Evolutionary conservation across 2,797 vertebrate genomes (phyloP).

Genomic region (Ctenochaetus hawaiiensis): DNA sequence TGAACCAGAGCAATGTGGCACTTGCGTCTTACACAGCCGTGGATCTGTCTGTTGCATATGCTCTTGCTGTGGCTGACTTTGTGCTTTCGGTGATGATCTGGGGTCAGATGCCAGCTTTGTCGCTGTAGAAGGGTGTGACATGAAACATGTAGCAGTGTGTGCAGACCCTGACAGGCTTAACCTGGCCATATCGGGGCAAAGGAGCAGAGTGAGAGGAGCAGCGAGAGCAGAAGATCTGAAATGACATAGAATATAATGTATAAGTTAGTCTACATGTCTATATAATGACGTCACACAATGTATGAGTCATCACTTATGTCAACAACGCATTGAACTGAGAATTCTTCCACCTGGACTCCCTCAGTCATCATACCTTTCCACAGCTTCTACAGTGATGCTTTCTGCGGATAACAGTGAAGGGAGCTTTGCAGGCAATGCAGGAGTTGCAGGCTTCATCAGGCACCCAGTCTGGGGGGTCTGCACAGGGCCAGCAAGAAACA

Average conservation of each 20-base stretch:
- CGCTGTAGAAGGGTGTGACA: slow-evolving; percentile 98
- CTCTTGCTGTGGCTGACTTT: slow-evolving; percentile 40
- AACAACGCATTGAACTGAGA: background rate
- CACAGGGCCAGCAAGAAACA: slow-evolving; percentile 42
- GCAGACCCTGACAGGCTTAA: slow-evolving; percentile 97
- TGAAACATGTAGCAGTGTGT: slow-evolving; percentile 99
- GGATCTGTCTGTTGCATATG: slow-evolving; percentile 68
- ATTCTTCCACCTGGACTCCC: background rate
- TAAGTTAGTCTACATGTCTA: background rate
- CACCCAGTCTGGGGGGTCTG: slow-evolving; percentile 98
- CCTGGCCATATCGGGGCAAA: slow-evolving; percentile 95
- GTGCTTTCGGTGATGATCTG: slow-evolving; percentile 41
- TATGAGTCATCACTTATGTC: slow-evolving; percentile 4
- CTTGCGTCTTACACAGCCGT: slow-evolving; percentile 49
- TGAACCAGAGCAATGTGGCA: slow-evolving; percentile 35
- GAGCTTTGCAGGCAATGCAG: slow-evolving; percentile 96
- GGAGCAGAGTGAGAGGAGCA: slow-evolving; percentile 97
- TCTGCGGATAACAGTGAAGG: slow-evolving; percentile 97
- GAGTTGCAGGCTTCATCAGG: slow-evolving; percentile 95
- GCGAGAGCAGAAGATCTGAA: slow-evolving; percentile 99
- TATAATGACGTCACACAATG: background rate
- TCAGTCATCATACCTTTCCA: slow-evolving; percentile 90
- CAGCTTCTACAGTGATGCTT: slow-evolving; percentile 99
- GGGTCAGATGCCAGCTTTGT: slow-evolving; percentile 84
- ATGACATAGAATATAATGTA: slow-evolving; percentile 50